Base-by-base conservation (phyloP, 2,888 invertebrate species). In the Spilosoma lubricipeda region DNA sequence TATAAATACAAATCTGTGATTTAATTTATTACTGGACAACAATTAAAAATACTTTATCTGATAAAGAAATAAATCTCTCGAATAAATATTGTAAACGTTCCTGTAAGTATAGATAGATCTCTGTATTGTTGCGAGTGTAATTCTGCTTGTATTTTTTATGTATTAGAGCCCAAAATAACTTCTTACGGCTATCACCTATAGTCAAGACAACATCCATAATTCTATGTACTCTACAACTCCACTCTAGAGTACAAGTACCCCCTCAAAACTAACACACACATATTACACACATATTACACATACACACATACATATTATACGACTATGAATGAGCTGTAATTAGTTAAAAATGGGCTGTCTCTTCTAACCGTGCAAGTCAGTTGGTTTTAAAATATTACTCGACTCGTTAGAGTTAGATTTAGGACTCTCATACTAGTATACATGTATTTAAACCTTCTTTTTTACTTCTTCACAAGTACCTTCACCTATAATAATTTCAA, bases 61-160 rank as follows among this genome's bases (percentile, higher is more conserved):
- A 85, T 83, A 85, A 77, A 84, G 66, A 76, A 67, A 45, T 9
- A 81, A 85, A 86, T 88, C 90, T 94, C 91, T 93, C 92, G 92
- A 92, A 92, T 91, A 93, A 92, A 91, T 94, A 91, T 91, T 91
- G 79, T 91, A 91, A 94, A 94, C 94, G 95, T 95, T 95, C 95
- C 95, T 95, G 89, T 93, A 94, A 93, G 91, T 93, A 92, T 93
- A 95, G 92, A 93, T 95, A 95, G 95, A 95, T 95, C 94, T 95
- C 94, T 94, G 92, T 90, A 89, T 90, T 92, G 93, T 93, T 93
- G 92, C 92, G 91, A 93, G 89, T 92, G 89, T 90, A 87, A 89
- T 88, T 80, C 81, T 86, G 77, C 82, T 80, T 85, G 75, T 77
- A 78, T 85, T 23, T 45, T 13, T 67, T 67, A 48, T 67, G 15